Percentiles rank a stretch among this genome's conserved stretches.
Evolutionary conservation across 2,113 vertebrate species (phyloP).

Genomic region (Tetrax tetrax): DNA sequence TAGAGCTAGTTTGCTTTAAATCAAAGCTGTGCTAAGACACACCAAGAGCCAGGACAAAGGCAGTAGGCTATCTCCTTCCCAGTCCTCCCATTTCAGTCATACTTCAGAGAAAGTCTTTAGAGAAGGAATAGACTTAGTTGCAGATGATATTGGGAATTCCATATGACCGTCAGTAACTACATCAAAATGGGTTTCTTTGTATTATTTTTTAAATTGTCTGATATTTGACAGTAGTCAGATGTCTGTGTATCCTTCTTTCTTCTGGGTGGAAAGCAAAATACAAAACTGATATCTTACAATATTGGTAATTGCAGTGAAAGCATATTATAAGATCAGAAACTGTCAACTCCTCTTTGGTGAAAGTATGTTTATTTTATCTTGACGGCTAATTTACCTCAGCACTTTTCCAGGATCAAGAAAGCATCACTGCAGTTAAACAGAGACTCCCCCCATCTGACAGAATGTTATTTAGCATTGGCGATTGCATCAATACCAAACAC

Average conservation of each 20-base stretch:
- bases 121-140: background rate
- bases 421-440: background rate
- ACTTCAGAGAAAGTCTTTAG: background rate
- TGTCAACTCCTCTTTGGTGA: background rate
- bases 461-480: background rate
- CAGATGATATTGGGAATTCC: background rate
- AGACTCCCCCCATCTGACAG: background rate
- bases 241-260: background rate
- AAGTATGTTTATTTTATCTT: background rate
- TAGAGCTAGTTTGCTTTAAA: conserved; percentile 2
- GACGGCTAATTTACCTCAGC: background rate
- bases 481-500: background rate
- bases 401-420: background rate
- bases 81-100: background rate
- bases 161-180: background rate
- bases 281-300: background rate
- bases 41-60: background rate
- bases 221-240: background rate
- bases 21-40: background rate
- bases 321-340: background rate
- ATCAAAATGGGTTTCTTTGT: background rate
- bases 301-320: background rate
- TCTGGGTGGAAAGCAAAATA: background rate
- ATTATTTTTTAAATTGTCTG: background rate
- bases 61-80: background rate